phyloP scores from a whole-genome alignment of 2,797 vertebrate genomes.

The Pelobates cultripes region DNA sequence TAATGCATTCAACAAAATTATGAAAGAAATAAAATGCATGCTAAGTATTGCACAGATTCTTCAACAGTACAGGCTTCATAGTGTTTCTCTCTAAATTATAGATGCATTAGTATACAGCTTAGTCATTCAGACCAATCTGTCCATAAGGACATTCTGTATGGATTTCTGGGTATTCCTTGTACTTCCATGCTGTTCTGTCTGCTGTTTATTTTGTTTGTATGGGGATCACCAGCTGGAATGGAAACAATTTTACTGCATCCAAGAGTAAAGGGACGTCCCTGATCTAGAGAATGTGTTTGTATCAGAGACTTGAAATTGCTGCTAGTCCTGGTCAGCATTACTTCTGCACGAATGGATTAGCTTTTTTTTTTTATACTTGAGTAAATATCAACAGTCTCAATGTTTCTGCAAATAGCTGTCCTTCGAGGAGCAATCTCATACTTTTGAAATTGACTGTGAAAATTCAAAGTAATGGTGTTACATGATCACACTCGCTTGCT shows the following conservation, averaged over 20 bases:
- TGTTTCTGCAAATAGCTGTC: constrained; percentile 61
- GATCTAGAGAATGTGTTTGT: neutral
- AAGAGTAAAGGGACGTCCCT: neutral
- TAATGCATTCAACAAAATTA: no score
- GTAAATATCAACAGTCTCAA: constrained; percentile 18
- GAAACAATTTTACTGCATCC: neutral
- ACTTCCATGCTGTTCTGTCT: no score
- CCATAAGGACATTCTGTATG: no score
- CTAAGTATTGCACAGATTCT: no score
- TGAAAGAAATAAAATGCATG: no score
- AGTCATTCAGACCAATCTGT: no score
- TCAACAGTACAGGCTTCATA: no score
- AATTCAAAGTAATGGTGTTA: constrained; percentile 82
- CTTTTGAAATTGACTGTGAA: constrained; percentile 80
- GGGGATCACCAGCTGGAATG: no score
- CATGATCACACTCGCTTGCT: constrained; percentile 78
- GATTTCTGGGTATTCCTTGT: no score
- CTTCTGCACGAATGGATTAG: constrained; percentile 1
- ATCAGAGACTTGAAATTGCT: neutral
- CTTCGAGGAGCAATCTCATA: constrained; percentile 73
- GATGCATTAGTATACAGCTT: no score
- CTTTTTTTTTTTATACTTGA: constrained; percentile 7
- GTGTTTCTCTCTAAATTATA: no score
- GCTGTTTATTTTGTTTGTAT: no score
- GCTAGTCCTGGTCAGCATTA: neutral